phyloP scores from a whole-genome alignment of 2,888 invertebrate genomes.

The Ennomos quercinarius region DNA sequence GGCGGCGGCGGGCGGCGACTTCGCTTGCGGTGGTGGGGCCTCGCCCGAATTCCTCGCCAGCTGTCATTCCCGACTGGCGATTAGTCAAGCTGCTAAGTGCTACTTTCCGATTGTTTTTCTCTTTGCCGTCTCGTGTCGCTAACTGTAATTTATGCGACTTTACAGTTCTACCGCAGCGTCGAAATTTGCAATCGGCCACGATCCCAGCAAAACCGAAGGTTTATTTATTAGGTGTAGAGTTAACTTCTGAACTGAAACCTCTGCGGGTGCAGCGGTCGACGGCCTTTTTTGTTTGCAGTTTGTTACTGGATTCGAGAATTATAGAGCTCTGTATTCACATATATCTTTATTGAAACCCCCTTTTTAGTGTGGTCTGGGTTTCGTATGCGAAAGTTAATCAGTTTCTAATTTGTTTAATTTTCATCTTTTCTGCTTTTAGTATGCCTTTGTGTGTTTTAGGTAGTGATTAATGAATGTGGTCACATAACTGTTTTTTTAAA shows the following conservation, averaged over 20 bases:
- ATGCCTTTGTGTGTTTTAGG: conserved; percentile 23
- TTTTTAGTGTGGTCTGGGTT: conserved; percentile 48
- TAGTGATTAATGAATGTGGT: background rate
- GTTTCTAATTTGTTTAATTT: conserved; percentile 41
- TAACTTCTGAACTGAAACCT: conserved; percentile 79
- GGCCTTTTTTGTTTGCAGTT: conserved; percentile 69
- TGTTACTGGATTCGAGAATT: conserved; percentile 60
- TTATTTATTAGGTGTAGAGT: conserved; percentile 81
- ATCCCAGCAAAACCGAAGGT: conserved; percentile 83
- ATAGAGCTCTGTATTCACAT: conserved; percentile 59
- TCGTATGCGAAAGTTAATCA: conserved; percentile 46
- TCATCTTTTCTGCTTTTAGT: conserved; percentile 19
- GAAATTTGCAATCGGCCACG: conserved; percentile 82
- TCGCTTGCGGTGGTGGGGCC: conserved; percentile 62
- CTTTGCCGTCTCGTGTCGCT: conserved; percentile 65
- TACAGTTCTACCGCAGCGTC: conserved; percentile 73
- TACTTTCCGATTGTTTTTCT: conserved; percentile 83
- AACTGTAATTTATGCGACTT: conserved; percentile 85
- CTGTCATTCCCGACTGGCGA: conserved; percentile 79
- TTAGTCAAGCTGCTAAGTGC: conserved; percentile 83
- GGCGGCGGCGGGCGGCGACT: conserved; percentile 44
- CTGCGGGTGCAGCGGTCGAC: conserved; percentile 69
- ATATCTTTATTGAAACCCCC: conserved; percentile 52
- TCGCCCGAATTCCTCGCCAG: conserved; percentile 62
- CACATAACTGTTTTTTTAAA: no score